These are phyloP conservation scores for Acromyrmex charruanus DNA, from an alignment of 1,140 invertebrate genomes.

Conservation along the genomic window DNA sequence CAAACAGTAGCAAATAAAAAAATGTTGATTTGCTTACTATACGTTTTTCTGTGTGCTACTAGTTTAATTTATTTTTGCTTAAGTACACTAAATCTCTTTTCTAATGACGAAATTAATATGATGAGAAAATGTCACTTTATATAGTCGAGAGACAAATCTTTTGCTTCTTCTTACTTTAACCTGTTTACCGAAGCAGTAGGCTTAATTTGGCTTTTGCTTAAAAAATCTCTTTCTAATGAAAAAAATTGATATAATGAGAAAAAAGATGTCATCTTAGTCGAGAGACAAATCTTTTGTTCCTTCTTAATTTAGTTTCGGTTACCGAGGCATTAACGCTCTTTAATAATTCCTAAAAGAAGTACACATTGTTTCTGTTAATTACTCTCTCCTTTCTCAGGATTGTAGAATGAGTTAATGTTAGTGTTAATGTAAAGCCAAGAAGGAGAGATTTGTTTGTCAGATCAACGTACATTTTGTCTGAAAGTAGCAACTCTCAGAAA, in stretches of 20 bases:
- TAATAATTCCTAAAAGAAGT: neutral
- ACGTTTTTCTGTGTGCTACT: too few relatives aligned
- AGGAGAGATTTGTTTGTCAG: neutral
- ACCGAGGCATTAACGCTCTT: neutral
- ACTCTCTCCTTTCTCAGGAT: neutral
- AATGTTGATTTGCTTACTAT: too few relatives aligned
- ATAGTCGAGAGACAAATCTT: too few relatives aligned
- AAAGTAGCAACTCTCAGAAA: neutral
- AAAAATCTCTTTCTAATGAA: neutral
- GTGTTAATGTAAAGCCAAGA: neutral
- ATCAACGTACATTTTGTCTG: neutral
- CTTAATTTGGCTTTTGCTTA: too few relatives aligned
- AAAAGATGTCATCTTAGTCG: neutral
- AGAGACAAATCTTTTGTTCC: neutral
- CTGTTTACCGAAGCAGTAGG: too few relatives aligned
- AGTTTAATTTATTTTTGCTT: constrained; percentile 2
- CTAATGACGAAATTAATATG: too few relatives aligned
- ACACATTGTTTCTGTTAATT: neutral
- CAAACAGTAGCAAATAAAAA: too few relatives aligned
- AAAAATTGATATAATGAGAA: neutral
- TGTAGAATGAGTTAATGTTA: neutral
- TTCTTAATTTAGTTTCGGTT: neutral
- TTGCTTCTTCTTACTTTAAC: too few relatives aligned
- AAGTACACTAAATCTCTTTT: neutral
- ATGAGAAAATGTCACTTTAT: too few relatives aligned